These are phyloP conservation scores for Dynastes maya DNA, from an alignment of 2,888 invertebrate species.

Conservation along the genomic window DNA sequence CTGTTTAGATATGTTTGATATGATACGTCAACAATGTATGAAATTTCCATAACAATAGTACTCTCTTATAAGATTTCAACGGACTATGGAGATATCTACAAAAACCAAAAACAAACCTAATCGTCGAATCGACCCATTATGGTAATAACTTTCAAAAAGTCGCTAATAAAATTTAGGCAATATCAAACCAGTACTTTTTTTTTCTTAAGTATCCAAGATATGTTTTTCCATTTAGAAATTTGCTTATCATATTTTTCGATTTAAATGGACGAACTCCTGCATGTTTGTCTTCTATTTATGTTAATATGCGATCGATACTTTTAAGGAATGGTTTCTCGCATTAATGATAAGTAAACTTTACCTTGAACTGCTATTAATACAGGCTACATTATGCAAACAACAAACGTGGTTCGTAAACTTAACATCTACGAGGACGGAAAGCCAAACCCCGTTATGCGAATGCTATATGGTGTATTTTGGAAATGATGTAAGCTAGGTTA, in stretches of 20 bases:
- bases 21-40: too few species aligned
- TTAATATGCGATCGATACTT: slow-evolving; percentile 23
- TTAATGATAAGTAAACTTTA: slow-evolving; percentile 41
- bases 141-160: too few species aligned
- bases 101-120: too few species aligned
- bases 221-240: background rate
- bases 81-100: too few species aligned
- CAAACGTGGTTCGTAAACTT: background rate
- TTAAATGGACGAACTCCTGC: background rate
- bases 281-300: background rate
- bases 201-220: background rate
- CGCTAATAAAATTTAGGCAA: too few species aligned
- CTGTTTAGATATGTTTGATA: too few species aligned
- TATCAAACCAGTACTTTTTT: background rate
- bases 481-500: too few species aligned
- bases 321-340: slow-evolving; percentile 36
- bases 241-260: background rate
- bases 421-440: background rate
- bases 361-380: slow-evolving; percentile 23
- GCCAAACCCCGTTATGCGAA: too few species aligned
- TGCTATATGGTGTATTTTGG: too few species aligned
- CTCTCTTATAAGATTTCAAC: too few species aligned
- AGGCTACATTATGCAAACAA: background rate
- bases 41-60: too few species aligned
- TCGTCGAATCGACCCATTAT: too few species aligned